These are phyloP conservation scores for Tokudaia tokunoshimensis DNA, from an alignment of 2,797 vertebrate species.

Conservation along the genomic window DNA sequence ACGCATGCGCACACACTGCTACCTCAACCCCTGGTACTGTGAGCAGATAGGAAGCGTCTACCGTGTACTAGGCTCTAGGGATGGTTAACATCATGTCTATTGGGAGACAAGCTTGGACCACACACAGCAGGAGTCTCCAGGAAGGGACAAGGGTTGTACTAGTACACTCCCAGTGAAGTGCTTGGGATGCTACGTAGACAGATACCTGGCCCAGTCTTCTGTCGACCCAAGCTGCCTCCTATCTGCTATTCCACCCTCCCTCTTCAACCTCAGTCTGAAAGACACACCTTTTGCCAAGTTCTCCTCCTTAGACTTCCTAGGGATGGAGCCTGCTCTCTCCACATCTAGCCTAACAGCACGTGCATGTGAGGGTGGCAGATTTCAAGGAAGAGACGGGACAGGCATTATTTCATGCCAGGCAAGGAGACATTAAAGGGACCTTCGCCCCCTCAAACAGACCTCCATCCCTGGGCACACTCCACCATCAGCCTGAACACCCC, in stretches of 20 bases:
- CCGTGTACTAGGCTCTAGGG: not conserved
- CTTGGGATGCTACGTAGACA: fast-evolving
- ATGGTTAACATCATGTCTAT: fast-evolving
- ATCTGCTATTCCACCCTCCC: too few species aligned
- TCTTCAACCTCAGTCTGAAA: not conserved
- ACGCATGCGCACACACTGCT: too few species aligned
- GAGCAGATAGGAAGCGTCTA: not conserved
- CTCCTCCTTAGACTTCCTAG: not conserved
- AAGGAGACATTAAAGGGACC: not conserved
- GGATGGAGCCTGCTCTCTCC: too few species aligned
- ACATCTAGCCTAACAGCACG: not conserved
- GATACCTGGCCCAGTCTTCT: not conserved
- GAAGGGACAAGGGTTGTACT: not conserved
- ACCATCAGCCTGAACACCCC: not conserved
- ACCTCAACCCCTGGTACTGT: fast-evolving
- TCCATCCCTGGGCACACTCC: not conserved
- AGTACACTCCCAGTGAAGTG: not conserved
- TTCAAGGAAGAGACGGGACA: not conserved
- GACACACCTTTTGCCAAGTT: fast-evolving
- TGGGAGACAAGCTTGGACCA: not conserved
- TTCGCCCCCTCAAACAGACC: not conserved
- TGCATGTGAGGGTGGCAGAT: fast-evolving
- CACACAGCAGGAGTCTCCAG: not conserved
- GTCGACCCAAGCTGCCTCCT: not conserved
- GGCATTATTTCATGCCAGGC: not conserved